phyloP scores from a whole-genome alignment of 1,140 invertebrate genomes.

The Aphelinus certus region DNA sequence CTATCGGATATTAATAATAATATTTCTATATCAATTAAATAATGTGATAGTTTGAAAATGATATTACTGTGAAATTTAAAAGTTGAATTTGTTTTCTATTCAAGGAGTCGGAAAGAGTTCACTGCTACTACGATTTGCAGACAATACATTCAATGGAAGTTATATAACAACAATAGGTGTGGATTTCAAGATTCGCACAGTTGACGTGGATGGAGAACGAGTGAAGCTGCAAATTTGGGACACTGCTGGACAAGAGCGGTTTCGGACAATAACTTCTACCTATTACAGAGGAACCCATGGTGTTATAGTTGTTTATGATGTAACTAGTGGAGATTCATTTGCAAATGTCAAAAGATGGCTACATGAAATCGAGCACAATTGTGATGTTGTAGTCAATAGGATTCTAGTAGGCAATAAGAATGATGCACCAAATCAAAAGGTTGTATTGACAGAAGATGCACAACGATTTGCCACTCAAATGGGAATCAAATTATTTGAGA shows the following conservation, averaged over 20 bases:
- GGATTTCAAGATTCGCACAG: constrained; percentile 98
- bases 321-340: constrained; percentile 98
- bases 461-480: constrained; percentile 96
- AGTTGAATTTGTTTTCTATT: constrained; percentile 54
- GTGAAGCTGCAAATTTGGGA: constrained; percentile 99
- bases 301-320: constrained; percentile 99
- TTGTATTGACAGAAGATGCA: constrained; percentile 96
- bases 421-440: constrained; percentile 95
- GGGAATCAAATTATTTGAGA: constrained; percentile 97
- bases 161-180: constrained; percentile 99
- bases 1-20: no score
- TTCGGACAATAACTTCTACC: constrained; percentile 92
- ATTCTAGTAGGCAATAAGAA: constrained; percentile 99
- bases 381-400: constrained; percentile 96
- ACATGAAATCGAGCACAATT: constrained; percentile 99
- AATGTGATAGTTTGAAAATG: no score
- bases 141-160: constrained; percentile 97
- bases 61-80: neutral
- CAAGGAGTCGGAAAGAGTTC: constrained; percentile 98
- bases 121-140: constrained; percentile 94
- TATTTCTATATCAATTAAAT: no score
- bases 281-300: constrained; percentile 99
- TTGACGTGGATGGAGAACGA: constrained; percentile 92
- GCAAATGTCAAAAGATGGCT: constrained; percentile 98
- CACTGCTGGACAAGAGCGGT: constrained; percentile 92